Evolutionary conservation across 2,797 vertebrate genomes (phyloP), one percentile per base, ranked within the genome.

Genomic region (Hemitrygon akajei): DNA sequence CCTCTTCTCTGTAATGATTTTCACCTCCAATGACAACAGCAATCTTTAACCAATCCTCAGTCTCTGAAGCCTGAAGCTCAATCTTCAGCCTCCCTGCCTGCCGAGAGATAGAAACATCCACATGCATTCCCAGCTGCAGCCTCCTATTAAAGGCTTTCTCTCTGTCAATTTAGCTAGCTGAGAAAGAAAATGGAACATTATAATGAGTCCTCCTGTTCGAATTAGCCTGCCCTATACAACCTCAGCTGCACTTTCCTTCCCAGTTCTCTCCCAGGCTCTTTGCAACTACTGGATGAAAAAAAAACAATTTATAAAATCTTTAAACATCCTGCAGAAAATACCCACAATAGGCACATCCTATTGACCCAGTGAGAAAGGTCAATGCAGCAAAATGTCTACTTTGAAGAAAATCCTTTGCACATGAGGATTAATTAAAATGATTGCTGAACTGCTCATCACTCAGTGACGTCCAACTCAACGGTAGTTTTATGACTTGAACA

Each of bases 381-480:
- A 82, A 82, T 22, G 25, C 47, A 56, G 80, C 34, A 56, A 82
- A 47, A 56, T 47, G 7, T 7, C 80, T 56, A n/a, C 58, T 18
- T 34, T 89, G 56, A 66, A 89, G 86, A n/a, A 89, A 12, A 30
- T 16, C 27, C 58, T n/a, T 34, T 66, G 25, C 81, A 25, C 25
- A 11, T 25, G 60, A 58, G 86, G 63, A 89, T 66, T 66, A 66
- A 89, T 60, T 89, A 66, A 89, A 66, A 89, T 89, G n/a, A 63
- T 66, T 66, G 86, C 14, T 34, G 86, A 89, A 66, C 63, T 89
- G 30, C 60, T n/a, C 30, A n/a, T 66, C 86, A 37, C 60, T 18
- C 14, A 89, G 34, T 34, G 60, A 18, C 27, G 63, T 63, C 84
- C 84, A 66, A 34, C 11, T 63, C 12, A 30, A 34, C 86, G 20